A percentile compares a stretch with the other conserved stretches of the same genome.
These are phyloP conservation scores for Saxicola maurus DNA, from an alignment of 2,797 vertebrate species.

Conservation along the genomic window DNA sequence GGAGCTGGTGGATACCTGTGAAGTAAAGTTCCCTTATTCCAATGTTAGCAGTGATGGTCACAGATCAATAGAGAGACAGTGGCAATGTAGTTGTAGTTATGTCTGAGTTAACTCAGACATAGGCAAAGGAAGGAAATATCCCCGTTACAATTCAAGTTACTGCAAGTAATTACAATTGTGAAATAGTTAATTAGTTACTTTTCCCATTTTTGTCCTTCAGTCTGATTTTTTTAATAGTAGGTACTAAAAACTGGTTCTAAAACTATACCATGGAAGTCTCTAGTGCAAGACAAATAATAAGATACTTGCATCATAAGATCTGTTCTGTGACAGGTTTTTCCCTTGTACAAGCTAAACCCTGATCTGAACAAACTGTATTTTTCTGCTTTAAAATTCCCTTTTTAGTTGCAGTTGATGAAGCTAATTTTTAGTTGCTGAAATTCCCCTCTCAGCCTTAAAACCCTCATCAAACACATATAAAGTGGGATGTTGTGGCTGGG, in stretches of 20 bases:
- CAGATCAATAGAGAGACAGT: not conserved
- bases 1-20: not conserved
- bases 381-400: not conserved
- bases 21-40: not conserved
- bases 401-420: not conserved
- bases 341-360: not conserved
- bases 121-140: not conserved
- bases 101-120: not conserved
- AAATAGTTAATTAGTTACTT: not conserved
- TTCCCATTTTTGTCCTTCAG: not conserved
- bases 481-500: not conserved
- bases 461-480: not conserved
- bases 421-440: not conserved
- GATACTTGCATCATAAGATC: not conserved
- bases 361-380: not conserved
- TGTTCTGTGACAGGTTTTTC: not conserved
- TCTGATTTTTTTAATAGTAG: not conserved
- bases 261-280: not conserved
- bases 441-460: not conserved
- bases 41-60: not conserved
- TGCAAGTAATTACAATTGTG: not conserved
- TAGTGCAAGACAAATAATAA: not conserved
- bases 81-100: not conserved
- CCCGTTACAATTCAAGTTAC: not conserved
- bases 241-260: not conserved